These are phyloP conservation scores for Rhadina sibilatrix DNA, from an alignment of 2,113 vertebrate genomes.

Conservation along the genomic window DNA sequence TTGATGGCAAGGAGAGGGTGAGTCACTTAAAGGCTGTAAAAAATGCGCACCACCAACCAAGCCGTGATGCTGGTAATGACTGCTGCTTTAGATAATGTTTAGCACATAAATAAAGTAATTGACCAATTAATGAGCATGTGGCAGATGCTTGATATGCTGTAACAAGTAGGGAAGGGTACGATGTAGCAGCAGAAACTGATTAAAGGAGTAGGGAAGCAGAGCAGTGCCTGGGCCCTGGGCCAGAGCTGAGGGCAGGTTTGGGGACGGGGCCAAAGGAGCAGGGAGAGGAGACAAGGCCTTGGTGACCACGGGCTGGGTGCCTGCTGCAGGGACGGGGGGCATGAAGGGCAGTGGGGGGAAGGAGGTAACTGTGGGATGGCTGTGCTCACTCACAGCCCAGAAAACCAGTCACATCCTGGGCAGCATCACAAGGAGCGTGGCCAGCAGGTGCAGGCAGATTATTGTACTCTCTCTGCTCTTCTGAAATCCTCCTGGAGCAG, in stretches of 20 bases:
- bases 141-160: background rate
- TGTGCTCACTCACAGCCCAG: background rate
- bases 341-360: rapidly evolving
- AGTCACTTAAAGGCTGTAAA: background rate
- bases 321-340: background rate
- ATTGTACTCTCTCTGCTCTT: background rate
- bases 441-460: background rate
- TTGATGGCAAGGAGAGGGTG: background rate
- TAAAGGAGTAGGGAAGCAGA: background rate
- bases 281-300: background rate
- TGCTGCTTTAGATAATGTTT: background rate
- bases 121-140: background rate
- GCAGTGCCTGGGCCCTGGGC: background rate
- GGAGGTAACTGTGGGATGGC: background rate
- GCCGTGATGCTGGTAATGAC: background rate
- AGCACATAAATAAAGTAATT: conserved; percentile 27
- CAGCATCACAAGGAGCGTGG: background rate
- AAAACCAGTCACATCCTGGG: background rate
- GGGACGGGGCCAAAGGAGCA: background rate
- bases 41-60: background rate
- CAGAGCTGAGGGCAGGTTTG: rapidly evolving
- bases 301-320: background rate
- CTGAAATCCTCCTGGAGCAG: background rate
- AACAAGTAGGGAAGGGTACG: background rate
- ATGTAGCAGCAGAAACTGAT: background rate